Base-by-base conservation (phyloP, 1,140 invertebrate genomes). In the Littorina saxatilis region DNA sequence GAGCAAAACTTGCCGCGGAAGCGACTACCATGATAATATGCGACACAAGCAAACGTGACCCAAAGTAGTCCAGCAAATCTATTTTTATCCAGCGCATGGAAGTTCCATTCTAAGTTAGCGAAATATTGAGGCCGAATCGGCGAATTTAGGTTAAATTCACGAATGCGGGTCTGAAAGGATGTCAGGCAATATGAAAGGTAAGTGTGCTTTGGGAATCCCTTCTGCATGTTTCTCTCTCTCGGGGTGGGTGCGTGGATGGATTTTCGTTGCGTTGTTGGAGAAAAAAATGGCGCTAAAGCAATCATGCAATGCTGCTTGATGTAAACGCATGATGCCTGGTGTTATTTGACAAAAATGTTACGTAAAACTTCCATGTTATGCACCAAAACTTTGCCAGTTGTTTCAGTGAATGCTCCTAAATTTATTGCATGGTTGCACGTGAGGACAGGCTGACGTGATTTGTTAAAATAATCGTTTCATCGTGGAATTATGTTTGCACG, bases 231-330 rank as follows among this genome's bases (percentile, higher is more conserved):
- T 72, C 23, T 72, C 50, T 17, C 39, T 43, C 20, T 35, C 23
- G 29, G 47, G 50, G 61, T 77, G 43, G 29, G 32, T 77, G 58
- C 23, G 29, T 27, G 58, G 17, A 37, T 70, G 50, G 17, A 70
- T 55, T 81, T 84, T 80, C 72, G 83, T 70, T 58, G 70, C 73
- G 81, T 80, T 74, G 79, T 74, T 75, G 72, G 43, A 68, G 74
- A 66, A 80, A 81, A 81, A 86, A 86, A 86, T 86, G 84, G 84
- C 84, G 84, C 84, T 83, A 86, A 86, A 86, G 73, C 73, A 75
- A 79, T 74, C 76, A 74, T 77, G 58, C 58, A 79, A 63, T 58
- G 35, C 61, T 79, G 47, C 74, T 52, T 40, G 63, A 79, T 63
- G 80, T 50, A 58, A 39, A 66, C 29, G 43, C 63, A 82, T 82